phyloP scores from a whole-genome alignment of 2,113 vertebrate genomes.

The Nesoenas mayeri region DNA sequence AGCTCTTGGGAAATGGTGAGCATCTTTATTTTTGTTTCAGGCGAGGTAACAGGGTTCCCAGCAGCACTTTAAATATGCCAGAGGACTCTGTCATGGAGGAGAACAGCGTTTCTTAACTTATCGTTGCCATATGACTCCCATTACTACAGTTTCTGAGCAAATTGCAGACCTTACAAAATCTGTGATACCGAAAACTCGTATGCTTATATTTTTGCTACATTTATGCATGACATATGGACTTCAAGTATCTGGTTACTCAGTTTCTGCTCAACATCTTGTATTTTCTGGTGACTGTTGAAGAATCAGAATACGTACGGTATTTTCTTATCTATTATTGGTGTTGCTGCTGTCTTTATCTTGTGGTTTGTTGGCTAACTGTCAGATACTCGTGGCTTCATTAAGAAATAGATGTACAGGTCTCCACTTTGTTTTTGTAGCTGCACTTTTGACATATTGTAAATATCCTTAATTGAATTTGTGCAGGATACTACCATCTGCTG shows the following conservation, averaged over 20 bases:
- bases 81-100: neutral
- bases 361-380: constrained; percentile 39
- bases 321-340: neutral
- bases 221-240: constrained; percentile 16
- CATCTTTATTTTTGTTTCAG: neutral
- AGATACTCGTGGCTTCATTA: constrained; percentile 34
- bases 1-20: neutral
- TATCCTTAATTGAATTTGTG: constrained; percentile 53
- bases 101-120: neutral
- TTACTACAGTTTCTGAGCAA: neutral
- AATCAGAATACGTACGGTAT: neutral
- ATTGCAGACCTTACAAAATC: neutral
- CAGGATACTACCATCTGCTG: constrained; percentile 41
- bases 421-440: constrained; percentile 21
- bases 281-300: constrained; percentile 8
- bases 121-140: neutral
- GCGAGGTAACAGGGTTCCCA: neutral
- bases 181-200: neutral
- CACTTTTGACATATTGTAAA: constrained; percentile 36
- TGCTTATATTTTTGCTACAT: constrained; percentile 8
- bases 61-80: neutral
- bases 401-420: constrained; percentile 61
- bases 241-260: neutral
- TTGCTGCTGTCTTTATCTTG: constrained; percentile 25
- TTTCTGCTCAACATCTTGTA: constrained; percentile 3